Conservation (phyloP, 2,888 invertebrate genomes). For the Alitta virens region DNA sequence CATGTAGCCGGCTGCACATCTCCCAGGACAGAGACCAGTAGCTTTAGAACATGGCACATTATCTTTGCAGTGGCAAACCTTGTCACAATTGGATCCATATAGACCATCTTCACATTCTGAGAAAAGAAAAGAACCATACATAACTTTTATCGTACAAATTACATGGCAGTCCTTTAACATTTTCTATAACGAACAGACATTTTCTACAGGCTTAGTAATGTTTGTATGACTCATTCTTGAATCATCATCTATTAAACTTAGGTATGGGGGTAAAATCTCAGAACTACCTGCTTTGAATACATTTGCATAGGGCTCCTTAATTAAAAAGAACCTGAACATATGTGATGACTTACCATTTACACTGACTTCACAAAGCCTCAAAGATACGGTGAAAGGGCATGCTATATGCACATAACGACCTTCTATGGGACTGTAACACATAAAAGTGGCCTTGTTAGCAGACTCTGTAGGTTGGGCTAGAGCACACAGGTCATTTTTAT, state of each 20-base stretch:
- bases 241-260: too few relatives aligned
- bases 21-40: constrained; percentile 38
- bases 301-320: neutral
- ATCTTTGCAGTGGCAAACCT: constrained; percentile 39
- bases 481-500: neutral
- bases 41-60: constrained; percentile 37
- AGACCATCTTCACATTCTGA: constrained; percentile 33
- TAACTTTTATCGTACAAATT: too few relatives aligned
- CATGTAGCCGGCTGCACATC: constrained; percentile 40
- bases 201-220: too few relatives aligned
- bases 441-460: neutral
- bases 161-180: too few relatives aligned
- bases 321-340: neutral
- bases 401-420: constrained; percentile 18
- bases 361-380: constrained; percentile 24
- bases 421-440: constrained; percentile 15
- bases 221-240: too few relatives aligned
- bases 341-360: constrained; percentile 22
- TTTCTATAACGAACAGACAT: too few relatives aligned
- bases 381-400: constrained; percentile 9
- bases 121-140: constrained; percentile 14
- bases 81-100: constrained; percentile 41
- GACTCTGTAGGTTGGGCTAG: neutral
- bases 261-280: too few relatives aligned
- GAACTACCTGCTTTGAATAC: neutral